Conservation (phyloP, 2,797 vertebrate genomes). For the Channa striata region DNA sequence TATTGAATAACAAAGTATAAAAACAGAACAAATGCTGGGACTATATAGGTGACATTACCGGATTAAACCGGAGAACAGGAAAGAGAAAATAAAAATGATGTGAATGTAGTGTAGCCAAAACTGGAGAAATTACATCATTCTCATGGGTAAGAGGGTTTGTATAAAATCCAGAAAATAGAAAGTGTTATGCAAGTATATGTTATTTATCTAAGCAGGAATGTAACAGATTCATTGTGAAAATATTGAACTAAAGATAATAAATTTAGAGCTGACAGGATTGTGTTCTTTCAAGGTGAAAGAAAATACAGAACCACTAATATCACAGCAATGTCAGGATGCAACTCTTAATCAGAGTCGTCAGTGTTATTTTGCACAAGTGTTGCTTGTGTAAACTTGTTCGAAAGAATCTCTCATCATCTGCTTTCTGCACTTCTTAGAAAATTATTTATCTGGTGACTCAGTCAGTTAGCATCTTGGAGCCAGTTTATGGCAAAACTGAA, state of each 20-base stretch:
- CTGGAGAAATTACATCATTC: neutral
- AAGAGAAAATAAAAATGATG: neutral
- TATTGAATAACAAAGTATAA: neutral
- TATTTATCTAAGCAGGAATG: too few relatives aligned
- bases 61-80: neutral
- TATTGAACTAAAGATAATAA: too few relatives aligned
- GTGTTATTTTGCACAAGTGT: neutral
- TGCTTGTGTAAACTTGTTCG: neutral
- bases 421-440: neutral
- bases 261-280: too few relatives aligned
- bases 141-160: neutral
- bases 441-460: conserved; percentile 31
- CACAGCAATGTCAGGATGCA: too few relatives aligned
- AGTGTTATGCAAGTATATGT: too few relatives aligned
- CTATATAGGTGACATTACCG: neutral
- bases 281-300: too few relatives aligned
- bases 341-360: neutral
- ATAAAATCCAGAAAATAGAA: neutral
- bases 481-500: neutral
- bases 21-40: neutral
- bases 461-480: neutral
- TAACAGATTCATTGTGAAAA: too few relatives aligned
- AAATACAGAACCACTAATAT: too few relatives aligned
- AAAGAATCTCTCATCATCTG: neutral
- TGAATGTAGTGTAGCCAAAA: neutral